phyloP scores from a whole-genome alignment of 2,888 invertebrate genomes.

The Cataglyphis rosenhaueri region DNA sequence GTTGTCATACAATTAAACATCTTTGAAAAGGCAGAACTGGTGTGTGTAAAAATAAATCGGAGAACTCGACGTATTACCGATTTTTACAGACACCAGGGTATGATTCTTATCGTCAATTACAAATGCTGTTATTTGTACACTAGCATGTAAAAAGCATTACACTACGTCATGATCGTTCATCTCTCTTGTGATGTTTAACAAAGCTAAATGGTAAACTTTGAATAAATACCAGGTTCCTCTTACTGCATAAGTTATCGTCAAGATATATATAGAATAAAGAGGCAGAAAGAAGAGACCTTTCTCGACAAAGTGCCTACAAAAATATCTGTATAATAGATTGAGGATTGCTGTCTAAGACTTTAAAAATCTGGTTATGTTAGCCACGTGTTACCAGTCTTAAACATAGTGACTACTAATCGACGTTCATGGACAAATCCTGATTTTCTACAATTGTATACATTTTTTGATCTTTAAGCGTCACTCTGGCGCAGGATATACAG shows the following conservation, averaged over 20 bases:
- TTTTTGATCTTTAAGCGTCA: constrained; percentile 54
- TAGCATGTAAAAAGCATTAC: constrained; percentile 83
- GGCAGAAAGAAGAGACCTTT: constrained; percentile 81
- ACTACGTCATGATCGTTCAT: constrained; percentile 80
- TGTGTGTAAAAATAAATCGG: constrained; percentile 69
- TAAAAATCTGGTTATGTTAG: constrained; percentile 71
- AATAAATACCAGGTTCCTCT: constrained; percentile 71
- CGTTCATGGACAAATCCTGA: constrained; percentile 70
- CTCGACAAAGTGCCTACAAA: constrained; percentile 81
- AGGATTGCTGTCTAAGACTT: constrained; percentile 77
- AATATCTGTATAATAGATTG: constrained; percentile 81
- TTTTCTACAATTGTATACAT: constrained; percentile 52
- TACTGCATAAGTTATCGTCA: constrained; percentile 69
- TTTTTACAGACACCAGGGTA: constrained; percentile 71
- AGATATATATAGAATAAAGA: constrained; percentile 73
- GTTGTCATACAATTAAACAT: constrained; percentile 76
- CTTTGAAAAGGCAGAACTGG: constrained; percentile 78
- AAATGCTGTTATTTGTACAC: constrained; percentile 80
- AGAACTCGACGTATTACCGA: constrained; percentile 49
- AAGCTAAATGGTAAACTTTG: constrained; percentile 73
- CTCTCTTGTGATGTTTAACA: constrained; percentile 68
- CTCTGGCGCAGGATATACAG: constrained; percentile 48
- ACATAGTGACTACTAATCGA: constrained; percentile 76
- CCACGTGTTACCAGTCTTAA: constrained; percentile 77
- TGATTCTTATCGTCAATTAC: constrained; percentile 73